Evolutionary conservation across 2,797 vertebrate genomes (phyloP), one percentile per base, ranked within the genome.

Genomic region (Sebastolobus altivelis): DNA sequence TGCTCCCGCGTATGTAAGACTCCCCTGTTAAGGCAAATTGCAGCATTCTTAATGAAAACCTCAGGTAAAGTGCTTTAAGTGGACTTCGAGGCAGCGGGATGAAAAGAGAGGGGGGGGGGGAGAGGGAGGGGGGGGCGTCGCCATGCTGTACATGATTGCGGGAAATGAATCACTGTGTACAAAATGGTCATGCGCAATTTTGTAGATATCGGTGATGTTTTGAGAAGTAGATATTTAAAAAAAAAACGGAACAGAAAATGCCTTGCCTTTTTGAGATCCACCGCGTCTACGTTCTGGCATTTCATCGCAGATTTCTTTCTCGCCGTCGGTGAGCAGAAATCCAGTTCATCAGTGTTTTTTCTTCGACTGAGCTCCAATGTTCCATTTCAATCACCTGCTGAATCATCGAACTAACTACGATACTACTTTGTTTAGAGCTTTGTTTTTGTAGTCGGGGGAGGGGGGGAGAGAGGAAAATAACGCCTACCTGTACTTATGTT

Each of bases 61-160:
- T 99, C 98, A 98, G 97, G 98, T 98, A 98, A 96, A 96, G 95
- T 96, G 97, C 97, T 95, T 97, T 96, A 96, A 95, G 93, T 94
- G 90, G 94, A 93, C 89, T 84, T 89, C 86, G 84, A 94, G 95
- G 95, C 94, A 93, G 80, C 63, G 92, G 91, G 92, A 63, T 79
- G 80, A 46, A 25, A 25, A 38, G 68, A 87, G 63, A 82, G 63
- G 35, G 72, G 22, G 75, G 49, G 25, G 9, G 56, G 18, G 55
- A 38, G 91, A 75, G 83, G 81, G 9, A 52, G 14, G 55, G 46
- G 91, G 76, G 83, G 81, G 69, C 43, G 79, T 87, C 86, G 95
- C 96, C 92, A 88, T 90, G 91, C 82, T 98, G 97, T 98, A 98
- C 95, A 97, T 97, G 97, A 95, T 88, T 43, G 85, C 81, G 79